A percentile compares a stretch with the other conserved stretches of the same genome.
Evolutionary conservation across 2,888 invertebrate genomes (phyloP).

Genomic region (Saturnia japonica): DNA sequence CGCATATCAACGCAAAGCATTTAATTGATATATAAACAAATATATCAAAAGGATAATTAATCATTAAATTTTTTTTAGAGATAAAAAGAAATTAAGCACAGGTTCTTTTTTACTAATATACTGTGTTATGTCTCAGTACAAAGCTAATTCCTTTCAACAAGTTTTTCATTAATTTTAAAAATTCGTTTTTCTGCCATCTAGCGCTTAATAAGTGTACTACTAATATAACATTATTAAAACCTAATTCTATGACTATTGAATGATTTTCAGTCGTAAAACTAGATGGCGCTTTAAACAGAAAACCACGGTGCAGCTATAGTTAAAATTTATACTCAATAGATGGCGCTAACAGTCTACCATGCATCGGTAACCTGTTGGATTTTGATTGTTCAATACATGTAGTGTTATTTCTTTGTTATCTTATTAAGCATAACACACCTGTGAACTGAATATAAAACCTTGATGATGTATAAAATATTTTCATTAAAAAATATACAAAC

Average conservation of each 20-base stretch:
- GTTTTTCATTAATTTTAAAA: neutral
- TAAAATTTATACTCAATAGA: conserved; percentile 18
- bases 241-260: neutral
- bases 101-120: too few relatives aligned
- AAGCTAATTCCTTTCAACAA: too few relatives aligned
- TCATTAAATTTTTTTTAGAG: too few relatives aligned
- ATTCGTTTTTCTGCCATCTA: conserved; percentile 24
- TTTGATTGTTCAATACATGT: neutral
- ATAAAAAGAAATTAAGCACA: too few relatives aligned
- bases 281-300: conserved; percentile 24
- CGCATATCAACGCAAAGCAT: too few relatives aligned
- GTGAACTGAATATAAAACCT: neutral
- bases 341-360: conserved; percentile 20
- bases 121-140: too few relatives aligned
- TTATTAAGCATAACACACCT: neutral
- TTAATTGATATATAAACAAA: too few relatives aligned
- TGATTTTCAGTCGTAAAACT: neutral
- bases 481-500: neutral
- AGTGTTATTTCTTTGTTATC: neutral
- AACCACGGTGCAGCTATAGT: neutral
- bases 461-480: neutral
- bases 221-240: neutral
- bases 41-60: too few relatives aligned
- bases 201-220: neutral
- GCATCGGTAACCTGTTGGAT: neutral